Percentiles rank a stretch among this genome's conserved stretches.
These are phyloP conservation scores for Epinephelus awoara DNA, from an alignment of 2,797 vertebrate species.

Conservation along the genomic window DNA sequence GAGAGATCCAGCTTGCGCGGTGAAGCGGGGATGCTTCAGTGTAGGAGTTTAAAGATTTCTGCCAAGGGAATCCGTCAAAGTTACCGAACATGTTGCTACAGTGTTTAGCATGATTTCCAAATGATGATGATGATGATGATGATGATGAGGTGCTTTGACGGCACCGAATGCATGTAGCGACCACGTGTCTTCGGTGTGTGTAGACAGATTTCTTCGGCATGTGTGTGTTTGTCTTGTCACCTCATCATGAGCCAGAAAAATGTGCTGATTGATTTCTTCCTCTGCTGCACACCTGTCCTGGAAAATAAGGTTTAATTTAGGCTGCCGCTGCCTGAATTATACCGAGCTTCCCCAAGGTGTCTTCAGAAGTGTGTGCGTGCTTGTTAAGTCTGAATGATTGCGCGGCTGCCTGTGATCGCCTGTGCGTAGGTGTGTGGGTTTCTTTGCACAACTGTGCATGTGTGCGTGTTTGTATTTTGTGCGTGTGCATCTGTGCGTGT, in stretches of 20 bases:
- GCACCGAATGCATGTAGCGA: not conserved
- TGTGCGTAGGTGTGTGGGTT: constrained; percentile 24
- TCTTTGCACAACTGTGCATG: constrained; percentile 34
- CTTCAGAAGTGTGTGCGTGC: constrained; percentile 29
- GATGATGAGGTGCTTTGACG: constrained; percentile 1
- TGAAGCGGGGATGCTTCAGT: constrained; percentile 15
- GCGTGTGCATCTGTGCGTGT: constrained; percentile 9
- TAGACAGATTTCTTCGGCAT: constrained; percentile 4
- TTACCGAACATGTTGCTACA: constrained; percentile 26
- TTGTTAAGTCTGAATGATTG: constrained; percentile 32
- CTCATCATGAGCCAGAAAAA: constrained; percentile 32
- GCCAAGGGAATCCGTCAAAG: constrained; percentile 45
- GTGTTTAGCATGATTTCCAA: constrained; percentile 21
- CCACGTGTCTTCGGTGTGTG: not conserved
- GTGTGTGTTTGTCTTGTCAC: constrained; percentile 12
- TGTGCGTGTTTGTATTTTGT: constrained; percentile 6
- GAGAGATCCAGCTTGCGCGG: constrained; percentile 30
- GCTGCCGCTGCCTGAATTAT: constrained; percentile 46
- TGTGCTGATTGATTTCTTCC: constrained; percentile 40
- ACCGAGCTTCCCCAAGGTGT: constrained; percentile 48
- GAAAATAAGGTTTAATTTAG: constrained; percentile 53
- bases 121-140: not conserved
- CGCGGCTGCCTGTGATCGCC: constrained; percentile 22
- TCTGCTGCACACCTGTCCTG: constrained; percentile 55
- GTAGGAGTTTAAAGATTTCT: constrained; percentile 47